Evolutionary conservation across 2,113 vertebrate species (phyloP), one percentile per base, ranked within the genome.

Genomic region (Pogonocichla stellata): DNA sequence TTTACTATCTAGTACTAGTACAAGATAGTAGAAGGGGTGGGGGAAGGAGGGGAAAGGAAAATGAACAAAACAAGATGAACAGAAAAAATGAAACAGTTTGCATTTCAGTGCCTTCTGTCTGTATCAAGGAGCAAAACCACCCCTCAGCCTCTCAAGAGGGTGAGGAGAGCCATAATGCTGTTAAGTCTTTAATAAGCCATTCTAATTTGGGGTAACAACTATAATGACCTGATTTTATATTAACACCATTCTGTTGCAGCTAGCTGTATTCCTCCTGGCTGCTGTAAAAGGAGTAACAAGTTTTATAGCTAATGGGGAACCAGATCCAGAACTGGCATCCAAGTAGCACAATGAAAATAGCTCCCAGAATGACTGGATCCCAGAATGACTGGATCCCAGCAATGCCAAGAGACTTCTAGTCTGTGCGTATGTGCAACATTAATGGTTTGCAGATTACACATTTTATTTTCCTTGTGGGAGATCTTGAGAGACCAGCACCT

Each of bases 1-100:
- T 99, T 99, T 99, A 97, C 99, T 99, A 97, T 99, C 99, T 85
- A 99, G 98, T 94, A 99, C 99, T 99, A 89, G 84, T 67, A 92
- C 67, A 71, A 70, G 93, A 94, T 42, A 96, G 94, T 84, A 81
- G 91, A 42, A 72, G 26, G 61, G 56, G 58, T 31, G 10, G 25
- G 90, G 34, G 58, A 50, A 34, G 81, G 38, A 70, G 54, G 81
- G 45, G 82, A 43, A 66, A 54, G 58, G 61, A 60, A 93, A 82
- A 92, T 71, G 69, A 93, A 95, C 56, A 92, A 90, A 94, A 84
- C 81, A 87, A 83, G 57, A 90, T 86, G 65, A 93, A 93, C 66
- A 95, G 82, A 91, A 86, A 86, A 88, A 92, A 92, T 50, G 58
- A 90, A 92, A 88, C 82, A 92, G 79, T 95, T 94, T 95, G 86